Evolutionary conservation across 2,113 vertebrate genomes (phyloP), one percentile per base, ranked within the genome.

Genomic region (Geococcyx californianus): DNA sequence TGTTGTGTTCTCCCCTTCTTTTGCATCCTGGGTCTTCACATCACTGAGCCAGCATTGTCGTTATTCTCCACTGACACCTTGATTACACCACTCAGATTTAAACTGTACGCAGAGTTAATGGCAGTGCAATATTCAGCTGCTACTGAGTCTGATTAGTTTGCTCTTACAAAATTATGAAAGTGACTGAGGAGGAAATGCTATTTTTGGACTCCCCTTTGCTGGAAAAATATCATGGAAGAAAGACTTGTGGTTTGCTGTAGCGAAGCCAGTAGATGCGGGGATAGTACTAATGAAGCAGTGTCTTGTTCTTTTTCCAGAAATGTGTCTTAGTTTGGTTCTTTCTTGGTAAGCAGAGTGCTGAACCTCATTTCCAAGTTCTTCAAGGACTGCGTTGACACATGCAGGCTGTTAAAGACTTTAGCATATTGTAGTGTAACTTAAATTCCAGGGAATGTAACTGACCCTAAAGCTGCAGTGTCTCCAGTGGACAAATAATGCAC

Each of bases 271-370:
- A 97, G 97, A 87, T 94, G 85, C 49, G 94, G 47, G 89, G 96
- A 95, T 97, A 97, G 95, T 96, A 92, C 95, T 97, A 93, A 97
- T 96, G 97, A 98, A 92, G 89, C 97, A 83, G 93, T 97, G 97
- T 97, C 95, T 97, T 98, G 96, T 97, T 97, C 63, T 58, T 96
- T 97, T 95, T 89, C 90, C 96, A 96, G 94, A 98, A 97, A 91
- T 74, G 92, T 98, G 98, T 98, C 97, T 98, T 98, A 97, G 97
- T 97, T 98, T 98, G 97, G 93, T 97, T 98, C 97, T 98, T 95
- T 97, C 97, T 97, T 96, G 97, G 88, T 97, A 86, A 98, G 96
- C 97, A 94, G 97, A 98, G 96, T 97, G 93, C 96, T 97, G 95
- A 95, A 93, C 95, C 97, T 98, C 97, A 93, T 97, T 96, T 98